phyloP scores from a whole-genome alignment of 1,140 invertebrate species.

The honey bee (Apis mellifera) region DNA sequence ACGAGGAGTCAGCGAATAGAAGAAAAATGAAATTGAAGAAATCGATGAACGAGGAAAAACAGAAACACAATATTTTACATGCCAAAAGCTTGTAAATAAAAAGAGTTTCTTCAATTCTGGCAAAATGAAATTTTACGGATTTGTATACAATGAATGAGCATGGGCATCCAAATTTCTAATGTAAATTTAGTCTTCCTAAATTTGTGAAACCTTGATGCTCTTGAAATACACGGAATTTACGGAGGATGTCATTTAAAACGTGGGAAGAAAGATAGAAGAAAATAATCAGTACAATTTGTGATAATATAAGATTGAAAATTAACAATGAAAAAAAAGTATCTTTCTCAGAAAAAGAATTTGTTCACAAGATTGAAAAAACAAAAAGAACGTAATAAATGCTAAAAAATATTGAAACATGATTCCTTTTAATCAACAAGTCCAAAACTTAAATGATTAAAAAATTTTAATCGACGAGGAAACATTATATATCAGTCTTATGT shows the following conservation, averaged over 20 bases:
- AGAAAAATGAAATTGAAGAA: not conserved
- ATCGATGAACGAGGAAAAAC: not conserved
- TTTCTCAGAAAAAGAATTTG: not conserved
- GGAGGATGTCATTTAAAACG: conserved; percentile 6
- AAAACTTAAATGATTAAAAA: not conserved
- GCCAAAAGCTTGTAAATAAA: not conserved
- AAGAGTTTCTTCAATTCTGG: not conserved
- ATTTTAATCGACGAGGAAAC: not conserved
- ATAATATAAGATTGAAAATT: not conserved
- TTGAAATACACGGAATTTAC: conserved; percentile 19
- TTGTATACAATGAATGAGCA: not conserved
- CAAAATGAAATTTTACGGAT: conserved; percentile 2
- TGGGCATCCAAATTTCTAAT: not conserved
- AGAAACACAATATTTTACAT: not conserved
- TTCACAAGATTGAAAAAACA: not conserved
- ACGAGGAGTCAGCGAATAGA: not conserved
- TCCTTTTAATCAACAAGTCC: not conserved
- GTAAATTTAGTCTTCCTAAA: conserved; percentile 39
- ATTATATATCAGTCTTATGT: not conserved
- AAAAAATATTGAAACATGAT: not conserved
- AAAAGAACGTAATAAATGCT: not conserved
- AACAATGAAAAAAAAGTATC: not conserved
- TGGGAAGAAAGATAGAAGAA: not conserved
- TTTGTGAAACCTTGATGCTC: conserved; percentile 36
- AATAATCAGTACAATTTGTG: not conserved